Conservation (phyloP, 2,888 invertebrate genomes). For the Agelastica alni region DNA sequence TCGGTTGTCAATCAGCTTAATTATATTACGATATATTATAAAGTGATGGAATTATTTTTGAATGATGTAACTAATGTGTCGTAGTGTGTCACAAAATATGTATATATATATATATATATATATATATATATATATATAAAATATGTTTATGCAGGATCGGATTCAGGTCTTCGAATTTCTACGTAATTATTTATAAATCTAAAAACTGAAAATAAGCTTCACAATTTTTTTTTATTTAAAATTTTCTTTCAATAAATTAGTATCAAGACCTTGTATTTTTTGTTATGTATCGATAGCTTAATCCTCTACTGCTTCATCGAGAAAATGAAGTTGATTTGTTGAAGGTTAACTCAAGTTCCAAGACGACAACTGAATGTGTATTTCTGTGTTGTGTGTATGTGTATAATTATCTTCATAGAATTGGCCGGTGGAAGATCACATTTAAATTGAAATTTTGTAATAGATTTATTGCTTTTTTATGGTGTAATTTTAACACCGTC, state of each 20-base stretch:
- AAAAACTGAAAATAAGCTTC: no score
- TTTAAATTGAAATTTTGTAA: conserved; percentile 2
- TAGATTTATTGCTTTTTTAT: conserved; percentile 1
- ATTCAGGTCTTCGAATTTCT: no score
- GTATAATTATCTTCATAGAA: conserved; percentile 13
- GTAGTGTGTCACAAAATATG: conserved; percentile 21
- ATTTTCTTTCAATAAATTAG: no score
- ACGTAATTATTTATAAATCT: no score
- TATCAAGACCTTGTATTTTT: no score
- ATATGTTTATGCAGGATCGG: conserved; percentile 4
- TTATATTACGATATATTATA: conserved; percentile 6
- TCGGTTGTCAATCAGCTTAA: conserved; percentile 20
- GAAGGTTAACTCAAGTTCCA: conserved; percentile 15
- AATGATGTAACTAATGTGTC: conserved; percentile 16
- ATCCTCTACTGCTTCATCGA: neutral
- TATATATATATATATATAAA: no score
- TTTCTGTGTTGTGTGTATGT: no score
- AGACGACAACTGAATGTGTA: conserved; percentile 16
- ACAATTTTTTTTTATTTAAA: no score
- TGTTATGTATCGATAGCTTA: no score
- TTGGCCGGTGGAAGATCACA: conserved; percentile 1
- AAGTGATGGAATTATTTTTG: conserved; percentile 17
- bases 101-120: no score
- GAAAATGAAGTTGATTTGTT: conserved; percentile 21
- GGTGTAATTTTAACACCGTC: neutral